Evolutionary conservation across 2,888 invertebrate species (phyloP).

Genomic region (Muschampia plurimacula): DNA sequence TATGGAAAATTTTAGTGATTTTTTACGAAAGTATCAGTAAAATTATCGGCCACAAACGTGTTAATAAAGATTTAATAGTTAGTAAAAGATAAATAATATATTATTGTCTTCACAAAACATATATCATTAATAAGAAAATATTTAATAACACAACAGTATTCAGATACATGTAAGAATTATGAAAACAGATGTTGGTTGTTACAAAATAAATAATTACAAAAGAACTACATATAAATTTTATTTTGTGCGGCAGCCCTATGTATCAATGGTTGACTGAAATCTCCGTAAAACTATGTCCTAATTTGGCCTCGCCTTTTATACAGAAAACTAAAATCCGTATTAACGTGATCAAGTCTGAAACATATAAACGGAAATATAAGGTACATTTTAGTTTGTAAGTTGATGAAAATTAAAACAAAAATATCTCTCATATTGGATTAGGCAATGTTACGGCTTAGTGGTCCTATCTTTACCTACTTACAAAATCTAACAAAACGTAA

Average conservation of each 20-base stretch:
- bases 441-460: constrained; percentile 9
- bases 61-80: background rate
- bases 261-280: constrained; percentile 2
- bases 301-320: constrained; percentile 11
- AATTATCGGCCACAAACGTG: constrained; percentile 19
- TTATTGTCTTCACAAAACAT: no score
- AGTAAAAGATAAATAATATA: no score
- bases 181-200: no score
- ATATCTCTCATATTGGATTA: constrained; percentile 6
- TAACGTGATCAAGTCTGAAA: background rate
- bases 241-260: no score
- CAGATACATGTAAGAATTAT: no score
- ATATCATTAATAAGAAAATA: no score
- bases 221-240: no score
- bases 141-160: no score
- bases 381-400: constrained; percentile 1
- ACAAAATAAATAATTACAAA: no score
- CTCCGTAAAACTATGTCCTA: constrained; percentile 8
- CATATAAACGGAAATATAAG: constrained; percentile 1
- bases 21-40: constrained; percentile 11
- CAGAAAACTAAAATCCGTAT: background rate
- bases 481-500: constrained; percentile 2
- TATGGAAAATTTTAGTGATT: constrained; percentile 20
- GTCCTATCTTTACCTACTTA: constrained; percentile 12
- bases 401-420: constrained; percentile 4